Evolutionary conservation across 2,888 invertebrate species (phyloP).

Genomic region (Dinocampus coccinellae): DNA sequence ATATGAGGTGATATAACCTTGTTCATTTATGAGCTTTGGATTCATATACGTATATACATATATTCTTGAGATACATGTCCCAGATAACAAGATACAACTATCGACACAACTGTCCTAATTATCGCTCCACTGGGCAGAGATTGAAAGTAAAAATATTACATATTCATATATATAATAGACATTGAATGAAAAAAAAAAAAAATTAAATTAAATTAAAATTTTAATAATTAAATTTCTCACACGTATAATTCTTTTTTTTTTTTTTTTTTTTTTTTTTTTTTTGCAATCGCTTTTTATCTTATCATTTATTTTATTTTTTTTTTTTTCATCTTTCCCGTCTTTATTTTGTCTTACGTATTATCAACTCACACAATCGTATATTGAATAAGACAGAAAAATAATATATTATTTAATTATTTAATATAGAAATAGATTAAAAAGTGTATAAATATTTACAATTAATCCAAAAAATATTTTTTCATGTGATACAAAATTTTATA

Average conservation of each 20-base stretch:
- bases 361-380: too few relatives aligned
- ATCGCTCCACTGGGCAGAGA: slow-evolving; percentile 44
- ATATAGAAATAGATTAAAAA: too few relatives aligned
- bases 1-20: slow-evolving; percentile 37
- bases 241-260: not conserved
- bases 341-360: too few relatives aligned
- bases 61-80: slow-evolving; percentile 35
- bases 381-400: too few relatives aligned
- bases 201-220: too few relatives aligned
- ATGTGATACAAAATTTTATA: too few relatives aligned
- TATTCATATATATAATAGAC: slow-evolving; percentile 38
- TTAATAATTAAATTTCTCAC: too few relatives aligned
- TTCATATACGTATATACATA: slow-evolving; percentile 15
- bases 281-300: not conserved
- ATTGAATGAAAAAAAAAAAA: slow-evolving; percentile 34
- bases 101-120: slow-evolving; percentile 41
- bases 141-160: slow-evolving; percentile 36
- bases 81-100: slow-evolving; percentile 39
- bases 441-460: too few relatives aligned
- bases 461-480: too few relatives aligned
- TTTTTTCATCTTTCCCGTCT: too few relatives aligned
- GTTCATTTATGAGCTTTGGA: slow-evolving; percentile 37
- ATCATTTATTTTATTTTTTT: not conserved
- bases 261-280: not conserved
- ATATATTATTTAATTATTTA: too few relatives aligned